phyloP scores from a whole-genome alignment of 2,113 vertebrate genomes.

The Isichthys henryi region DNA sequence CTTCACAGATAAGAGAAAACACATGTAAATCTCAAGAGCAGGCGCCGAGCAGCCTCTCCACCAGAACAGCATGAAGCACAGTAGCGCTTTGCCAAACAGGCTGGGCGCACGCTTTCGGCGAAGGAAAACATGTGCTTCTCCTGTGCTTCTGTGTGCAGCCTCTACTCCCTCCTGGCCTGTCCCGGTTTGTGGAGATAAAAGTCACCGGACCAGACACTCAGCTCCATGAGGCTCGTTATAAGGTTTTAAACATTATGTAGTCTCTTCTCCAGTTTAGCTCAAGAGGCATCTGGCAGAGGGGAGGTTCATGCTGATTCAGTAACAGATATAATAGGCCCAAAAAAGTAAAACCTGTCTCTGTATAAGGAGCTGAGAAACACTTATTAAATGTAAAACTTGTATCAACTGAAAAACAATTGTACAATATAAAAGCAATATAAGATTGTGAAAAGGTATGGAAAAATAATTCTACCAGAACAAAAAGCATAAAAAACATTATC shows the following conservation, averaged over 20 bases:
- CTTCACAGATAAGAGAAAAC: not conserved
- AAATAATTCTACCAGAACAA: not conserved
- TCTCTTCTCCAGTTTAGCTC: conserved; percentile 4
- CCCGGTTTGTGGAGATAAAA: conserved; percentile 20
- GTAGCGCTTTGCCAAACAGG: not conserved
- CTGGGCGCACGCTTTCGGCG: not conserved
- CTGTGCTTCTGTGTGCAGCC: not conserved
- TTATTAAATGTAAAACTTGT: not conserved
- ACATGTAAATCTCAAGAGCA: conserved; percentile 5
- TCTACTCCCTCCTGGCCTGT: conserved; percentile 21
- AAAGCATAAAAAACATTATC: not conserved
- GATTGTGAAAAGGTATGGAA: not conserved
- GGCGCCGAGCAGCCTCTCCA: not conserved
- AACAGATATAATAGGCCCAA: not conserved
- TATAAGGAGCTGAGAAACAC: not conserved
- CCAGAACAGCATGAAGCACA: not conserved
- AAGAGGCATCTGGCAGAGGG: not conserved
- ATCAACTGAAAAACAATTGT: not conserved
- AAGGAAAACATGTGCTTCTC: not conserved
- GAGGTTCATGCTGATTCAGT: conserved; percentile 13
- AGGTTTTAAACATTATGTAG: conserved; percentile 2
- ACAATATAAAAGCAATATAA: not conserved
- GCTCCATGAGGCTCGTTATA: conserved; percentile 10
- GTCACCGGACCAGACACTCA: conserved; percentile 1
- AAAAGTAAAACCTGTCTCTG: not conserved